phyloP scores from a whole-genome alignment of 1,140 invertebrate species.

The Alviniconcha marisindica region DNA sequence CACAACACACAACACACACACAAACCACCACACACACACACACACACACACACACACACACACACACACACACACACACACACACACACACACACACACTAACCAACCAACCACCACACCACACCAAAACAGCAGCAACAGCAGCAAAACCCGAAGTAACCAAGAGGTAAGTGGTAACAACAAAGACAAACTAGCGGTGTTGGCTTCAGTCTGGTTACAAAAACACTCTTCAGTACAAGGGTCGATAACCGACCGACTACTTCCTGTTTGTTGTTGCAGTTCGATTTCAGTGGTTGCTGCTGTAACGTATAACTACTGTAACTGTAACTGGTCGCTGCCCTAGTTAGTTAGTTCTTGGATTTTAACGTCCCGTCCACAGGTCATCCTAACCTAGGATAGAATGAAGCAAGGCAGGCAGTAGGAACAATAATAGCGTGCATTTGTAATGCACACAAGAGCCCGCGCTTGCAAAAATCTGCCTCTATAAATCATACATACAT shows the following conservation, averaged over 20 bases:
- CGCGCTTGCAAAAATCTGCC: background rate
- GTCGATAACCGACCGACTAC: no score
- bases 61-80: background rate
- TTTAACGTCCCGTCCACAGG: no score
- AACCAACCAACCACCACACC: no score
- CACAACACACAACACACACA: background rate
- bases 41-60: background rate
- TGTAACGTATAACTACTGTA: no score
- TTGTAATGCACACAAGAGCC: background rate
- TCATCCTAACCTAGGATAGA: background rate
- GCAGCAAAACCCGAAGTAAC: no score
- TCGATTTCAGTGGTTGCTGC: no score
- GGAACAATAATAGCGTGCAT: background rate
- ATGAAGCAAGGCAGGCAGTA: background rate
- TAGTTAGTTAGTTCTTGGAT: no score
- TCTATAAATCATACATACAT: background rate
- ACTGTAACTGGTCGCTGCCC: no score
- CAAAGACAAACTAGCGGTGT: background rate
- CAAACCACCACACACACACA: background rate
- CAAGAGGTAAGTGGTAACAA: no score
- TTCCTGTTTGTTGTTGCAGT: no score
- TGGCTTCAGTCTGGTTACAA: no score
- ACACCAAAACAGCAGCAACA: no score
- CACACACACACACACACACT: conserved; percentile 10
- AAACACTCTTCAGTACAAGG: background rate